phyloP scores from a whole-genome alignment of 2,797 vertebrate genomes.

The Gymnodraco acuticeps region DNA sequence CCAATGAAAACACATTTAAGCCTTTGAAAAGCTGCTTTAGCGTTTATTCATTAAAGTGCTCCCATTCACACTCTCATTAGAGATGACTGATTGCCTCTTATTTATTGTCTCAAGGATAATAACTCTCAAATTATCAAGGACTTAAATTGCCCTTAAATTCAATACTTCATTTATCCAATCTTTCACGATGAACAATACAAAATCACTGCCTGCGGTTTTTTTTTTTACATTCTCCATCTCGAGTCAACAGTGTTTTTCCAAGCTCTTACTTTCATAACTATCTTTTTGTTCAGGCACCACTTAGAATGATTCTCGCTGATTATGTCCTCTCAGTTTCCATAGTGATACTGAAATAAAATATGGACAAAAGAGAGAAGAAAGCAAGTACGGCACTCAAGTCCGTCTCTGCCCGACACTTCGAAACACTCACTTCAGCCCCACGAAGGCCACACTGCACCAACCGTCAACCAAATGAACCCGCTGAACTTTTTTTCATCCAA shows the following conservation, averaged over 20 bases:
- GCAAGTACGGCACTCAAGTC: conserved; percentile 32
- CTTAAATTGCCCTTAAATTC: conserved; percentile 64
- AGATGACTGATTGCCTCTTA: conserved; percentile 69
- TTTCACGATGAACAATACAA: conserved; percentile 59
- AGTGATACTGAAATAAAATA: conserved; percentile 68
- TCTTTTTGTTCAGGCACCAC: conserved; percentile 66
- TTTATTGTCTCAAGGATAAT: conserved; percentile 65
- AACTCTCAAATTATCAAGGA: conserved; percentile 60
- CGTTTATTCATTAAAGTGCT: conserved; percentile 57
- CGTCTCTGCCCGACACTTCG: conserved; percentile 41
- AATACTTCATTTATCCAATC: conserved; percentile 52
- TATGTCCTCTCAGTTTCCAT: conserved; percentile 77
- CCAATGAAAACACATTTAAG: conserved; percentile 51
- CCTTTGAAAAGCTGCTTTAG: conserved; percentile 33
- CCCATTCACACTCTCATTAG: conserved; percentile 63
- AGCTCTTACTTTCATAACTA: conserved; percentile 59
- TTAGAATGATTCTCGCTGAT: conserved; percentile 56
- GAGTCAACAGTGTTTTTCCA: conserved; percentile 59
- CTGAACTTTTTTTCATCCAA: conserved; percentile 16
- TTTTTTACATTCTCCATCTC: conserved; percentile 11
- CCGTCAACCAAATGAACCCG: conserved; percentile 19
- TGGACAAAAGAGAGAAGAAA: conserved; percentile 55
- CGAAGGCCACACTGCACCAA: conserved; percentile 14
- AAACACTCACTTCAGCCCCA: conserved; percentile 53
- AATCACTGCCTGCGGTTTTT: conserved; percentile 46